Conservation (phyloP, 2,888 invertebrate genomes). For the Cataglyphis cursor region DNA sequence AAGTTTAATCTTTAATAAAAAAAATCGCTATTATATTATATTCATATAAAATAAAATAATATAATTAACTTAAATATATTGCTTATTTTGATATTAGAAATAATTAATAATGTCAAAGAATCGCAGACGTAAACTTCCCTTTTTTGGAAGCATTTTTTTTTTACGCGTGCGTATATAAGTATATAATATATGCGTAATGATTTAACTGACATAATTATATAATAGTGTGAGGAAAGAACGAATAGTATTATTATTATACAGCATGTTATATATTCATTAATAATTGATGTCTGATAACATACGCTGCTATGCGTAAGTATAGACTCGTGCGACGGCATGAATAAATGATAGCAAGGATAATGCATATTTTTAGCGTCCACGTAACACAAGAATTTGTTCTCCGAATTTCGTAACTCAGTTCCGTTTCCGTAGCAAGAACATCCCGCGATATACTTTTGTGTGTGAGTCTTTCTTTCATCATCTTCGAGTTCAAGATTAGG, state of each 20-base stretch:
- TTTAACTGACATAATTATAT: not conserved
- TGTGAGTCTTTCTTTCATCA: not conserved
- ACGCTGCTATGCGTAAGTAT: not conserved
- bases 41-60: not conserved
- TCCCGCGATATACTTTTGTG: not conserved
- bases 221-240: not conserved
- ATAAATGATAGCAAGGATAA: conserved; percentile 33
- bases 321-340: not conserved
- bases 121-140: not conserved
- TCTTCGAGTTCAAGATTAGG: conserved; percentile 8
- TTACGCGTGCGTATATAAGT: too few species aligned
- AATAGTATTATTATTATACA: not conserved
- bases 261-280: not conserved
- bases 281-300: conserved; percentile 10
- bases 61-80: not conserved
- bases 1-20: not conserved
- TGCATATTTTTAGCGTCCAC: conserved; percentile 43
- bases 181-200: conserved; percentile 1
- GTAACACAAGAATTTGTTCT: conserved; percentile 33
- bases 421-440: conserved; percentile 1
- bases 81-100: not conserved
- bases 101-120: not conserved
- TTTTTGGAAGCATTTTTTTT: not conserved
- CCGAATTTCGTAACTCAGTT: conserved; percentile 37
- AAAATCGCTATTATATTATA: not conserved